Evolutionary conservation across 2,113 vertebrate genomes (phyloP).

Genomic region (Anarhynchus alexandrinus): DNA sequence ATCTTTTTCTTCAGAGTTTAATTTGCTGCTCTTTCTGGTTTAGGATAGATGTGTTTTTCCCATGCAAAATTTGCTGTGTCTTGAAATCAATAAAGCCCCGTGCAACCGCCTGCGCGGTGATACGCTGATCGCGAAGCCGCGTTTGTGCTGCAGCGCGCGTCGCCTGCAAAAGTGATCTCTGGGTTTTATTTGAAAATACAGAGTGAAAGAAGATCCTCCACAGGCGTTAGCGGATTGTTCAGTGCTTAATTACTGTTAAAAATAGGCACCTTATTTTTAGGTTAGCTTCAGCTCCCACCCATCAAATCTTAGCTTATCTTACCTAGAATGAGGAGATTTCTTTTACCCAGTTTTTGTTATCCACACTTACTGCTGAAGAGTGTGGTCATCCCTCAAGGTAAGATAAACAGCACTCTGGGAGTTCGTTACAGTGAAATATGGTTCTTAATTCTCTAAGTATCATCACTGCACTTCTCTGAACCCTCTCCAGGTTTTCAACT

Average conservation of each 20-base stretch:
- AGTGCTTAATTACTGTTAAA: constrained; percentile 4
- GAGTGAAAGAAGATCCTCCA: background rate
- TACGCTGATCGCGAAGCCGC: background rate
- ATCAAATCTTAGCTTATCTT: background rate
- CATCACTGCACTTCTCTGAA: background rate
- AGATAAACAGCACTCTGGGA: background rate
- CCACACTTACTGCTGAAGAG: background rate
- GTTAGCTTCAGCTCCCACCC: background rate
- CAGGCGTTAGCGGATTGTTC: background rate
- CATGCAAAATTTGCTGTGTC: background rate
- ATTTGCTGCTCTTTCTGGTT: background rate
- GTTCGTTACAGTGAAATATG: background rate
- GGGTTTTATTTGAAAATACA: background rate
- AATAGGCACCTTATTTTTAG: constrained; percentile 4
- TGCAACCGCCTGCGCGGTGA: background rate
- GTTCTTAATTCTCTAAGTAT: background rate
- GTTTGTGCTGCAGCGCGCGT: background rate
- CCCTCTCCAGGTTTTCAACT: background rate
- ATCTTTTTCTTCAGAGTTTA: background rate
- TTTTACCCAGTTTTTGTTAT: background rate
- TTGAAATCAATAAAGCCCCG: background rate
- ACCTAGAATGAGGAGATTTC: background rate
- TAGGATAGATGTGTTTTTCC: background rate
- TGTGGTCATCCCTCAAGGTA: background rate
- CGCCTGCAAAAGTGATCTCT: background rate